Evolutionary conservation across 2,113 vertebrate genomes (phyloP).

Genomic region (Cyphomyrus plagiostoma): DNA sequence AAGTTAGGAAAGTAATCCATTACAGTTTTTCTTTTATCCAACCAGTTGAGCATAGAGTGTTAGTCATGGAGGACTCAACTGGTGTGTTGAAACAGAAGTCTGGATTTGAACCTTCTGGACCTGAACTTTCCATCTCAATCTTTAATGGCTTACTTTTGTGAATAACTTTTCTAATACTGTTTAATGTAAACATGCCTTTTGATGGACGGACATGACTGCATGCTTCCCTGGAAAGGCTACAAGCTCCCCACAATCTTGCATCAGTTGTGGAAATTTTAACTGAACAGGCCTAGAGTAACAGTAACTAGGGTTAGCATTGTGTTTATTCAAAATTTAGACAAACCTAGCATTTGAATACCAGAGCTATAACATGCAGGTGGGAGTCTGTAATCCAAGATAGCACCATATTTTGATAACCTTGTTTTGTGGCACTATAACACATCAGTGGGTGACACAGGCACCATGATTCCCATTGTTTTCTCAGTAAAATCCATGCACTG

Average conservation of each 20-base stretch:
- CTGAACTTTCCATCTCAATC: too few species aligned
- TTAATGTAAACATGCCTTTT: background rate
- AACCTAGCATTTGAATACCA: background rate
- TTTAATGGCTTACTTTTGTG: too few species aligned
- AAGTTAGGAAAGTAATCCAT: too few species aligned
- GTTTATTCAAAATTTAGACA: background rate
- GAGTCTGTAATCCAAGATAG: background rate
- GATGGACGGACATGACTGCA: background rate
- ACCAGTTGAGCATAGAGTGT: too few species aligned
- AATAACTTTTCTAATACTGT: too few species aligned
- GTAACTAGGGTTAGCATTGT: background rate
- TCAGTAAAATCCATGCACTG: background rate
- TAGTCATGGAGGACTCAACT: too few species aligned
- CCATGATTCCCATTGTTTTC: background rate
- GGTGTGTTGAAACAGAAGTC: too few species aligned
- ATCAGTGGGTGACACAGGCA: background rate
- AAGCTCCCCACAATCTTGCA: background rate
- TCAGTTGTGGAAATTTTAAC: background rate
- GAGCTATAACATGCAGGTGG: background rate
- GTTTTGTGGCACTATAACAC: background rate
- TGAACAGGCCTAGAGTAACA: background rate
- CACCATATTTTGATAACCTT: too few species aligned
- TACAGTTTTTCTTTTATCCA: too few species aligned
- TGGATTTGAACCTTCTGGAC: too few species aligned
- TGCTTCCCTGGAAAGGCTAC: background rate